These are phyloP conservation scores for Cephalopachus bancanus DNA, from an alignment of 2,797 vertebrate species.

Conservation along the genomic window DNA sequence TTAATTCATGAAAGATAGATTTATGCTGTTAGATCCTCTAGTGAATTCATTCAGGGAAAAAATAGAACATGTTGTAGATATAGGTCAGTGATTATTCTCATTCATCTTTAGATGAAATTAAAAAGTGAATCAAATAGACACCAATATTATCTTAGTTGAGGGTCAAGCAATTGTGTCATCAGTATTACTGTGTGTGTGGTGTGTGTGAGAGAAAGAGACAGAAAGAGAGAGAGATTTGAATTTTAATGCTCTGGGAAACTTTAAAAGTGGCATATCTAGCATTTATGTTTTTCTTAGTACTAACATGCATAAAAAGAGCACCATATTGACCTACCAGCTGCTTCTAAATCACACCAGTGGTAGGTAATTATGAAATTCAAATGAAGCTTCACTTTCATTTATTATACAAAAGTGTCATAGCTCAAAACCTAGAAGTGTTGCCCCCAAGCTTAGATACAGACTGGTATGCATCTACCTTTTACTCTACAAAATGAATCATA, in stretches of 20 bases:
- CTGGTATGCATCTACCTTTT: conserved; percentile 32
- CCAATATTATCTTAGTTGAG: conserved; percentile 53
- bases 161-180: conserved; percentile 42
- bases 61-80: conserved; percentile 55
- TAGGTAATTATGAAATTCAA: conserved; percentile 77
- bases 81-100: conserved; percentile 64
- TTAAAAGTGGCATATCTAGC: conserved; percentile 55
- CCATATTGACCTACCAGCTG: conserved; percentile 79
- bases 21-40: conserved; percentile 62
- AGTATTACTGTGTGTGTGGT: conserved; percentile 7
- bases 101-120: conserved; percentile 69
- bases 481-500: conserved; percentile 68
- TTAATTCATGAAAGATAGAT: conserved; percentile 62
- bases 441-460: conserved; percentile 57
- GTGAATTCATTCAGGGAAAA: conserved; percentile 58
- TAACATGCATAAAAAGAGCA: conserved; percentile 73
- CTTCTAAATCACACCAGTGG: conserved; percentile 74
- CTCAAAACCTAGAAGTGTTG: conserved; percentile 64
- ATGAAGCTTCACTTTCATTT: conserved; percentile 73
- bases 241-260: conserved; percentile 53
- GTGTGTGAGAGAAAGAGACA: background rate
- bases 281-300: conserved; percentile 63
- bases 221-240: background rate
- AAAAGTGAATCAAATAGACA: conserved; percentile 65
- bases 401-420: conserved; percentile 66